phyloP scores from a whole-genome alignment of 1,140 invertebrate genomes.

The Drosophila kikkawai region DNA sequence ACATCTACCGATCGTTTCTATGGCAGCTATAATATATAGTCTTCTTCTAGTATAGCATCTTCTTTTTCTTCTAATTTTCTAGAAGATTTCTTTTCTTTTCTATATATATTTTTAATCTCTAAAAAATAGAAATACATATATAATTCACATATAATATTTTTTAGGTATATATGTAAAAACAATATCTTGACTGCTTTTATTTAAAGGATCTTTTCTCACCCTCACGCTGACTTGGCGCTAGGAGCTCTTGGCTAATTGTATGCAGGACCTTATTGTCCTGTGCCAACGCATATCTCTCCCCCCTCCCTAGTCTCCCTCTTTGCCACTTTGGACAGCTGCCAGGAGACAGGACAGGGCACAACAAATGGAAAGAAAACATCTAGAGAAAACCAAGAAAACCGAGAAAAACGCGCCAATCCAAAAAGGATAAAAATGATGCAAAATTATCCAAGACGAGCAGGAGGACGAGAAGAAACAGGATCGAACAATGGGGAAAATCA shows the following conservation, averaged over 20 bases:
- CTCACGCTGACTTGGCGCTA: conserved; percentile 51
- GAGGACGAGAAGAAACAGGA: neutral
- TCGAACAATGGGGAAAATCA: conserved; percentile 45
- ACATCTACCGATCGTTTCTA: no score
- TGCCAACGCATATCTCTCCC: conserved; percentile 15
- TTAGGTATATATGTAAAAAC: neutral
- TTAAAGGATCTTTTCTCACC: conserved; percentile 30
- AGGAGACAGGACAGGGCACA: conserved; percentile 27
- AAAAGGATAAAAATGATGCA: conserved; percentile 66
- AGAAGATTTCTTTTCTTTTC: neutral
- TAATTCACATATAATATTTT: neutral
- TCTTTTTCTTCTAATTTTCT: neutral
- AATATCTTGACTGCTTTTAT: conserved; percentile 16
- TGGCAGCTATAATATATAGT: no score
- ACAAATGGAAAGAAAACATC: conserved; percentile 28
- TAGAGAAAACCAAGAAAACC: conserved; percentile 24
- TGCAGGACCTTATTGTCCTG: conserved; percentile 41
- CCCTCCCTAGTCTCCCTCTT: neutral
- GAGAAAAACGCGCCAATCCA: conserved; percentile 58
- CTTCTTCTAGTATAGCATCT: no score
- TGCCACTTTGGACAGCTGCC: conserved; percentile 53
- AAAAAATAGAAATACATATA: neutral
- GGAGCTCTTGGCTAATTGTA: conserved; percentile 53
- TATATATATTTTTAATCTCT: neutral
- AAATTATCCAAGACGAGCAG: conserved; percentile 57